phyloP scores from a whole-genome alignment of 2,888 invertebrate genomes.

The Thysanoteuthis rhombus region DNA sequence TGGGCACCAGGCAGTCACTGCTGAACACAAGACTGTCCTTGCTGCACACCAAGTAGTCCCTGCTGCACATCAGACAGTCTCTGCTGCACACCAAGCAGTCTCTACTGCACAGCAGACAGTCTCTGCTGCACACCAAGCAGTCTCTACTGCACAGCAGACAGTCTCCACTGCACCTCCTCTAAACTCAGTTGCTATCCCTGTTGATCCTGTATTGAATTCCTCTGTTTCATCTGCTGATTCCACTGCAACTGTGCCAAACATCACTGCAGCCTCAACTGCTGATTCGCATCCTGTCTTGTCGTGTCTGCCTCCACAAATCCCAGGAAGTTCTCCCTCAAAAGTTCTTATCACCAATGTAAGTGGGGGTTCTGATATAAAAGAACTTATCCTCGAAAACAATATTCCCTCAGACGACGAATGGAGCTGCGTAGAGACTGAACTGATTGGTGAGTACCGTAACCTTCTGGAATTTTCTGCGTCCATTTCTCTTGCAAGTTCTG shows the following conservation, averaged over 20 bases:
- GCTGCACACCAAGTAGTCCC: background rate
- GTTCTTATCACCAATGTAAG: background rate
- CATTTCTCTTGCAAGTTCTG: too few species aligned
- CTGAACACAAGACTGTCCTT: background rate
- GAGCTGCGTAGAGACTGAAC: background rate
- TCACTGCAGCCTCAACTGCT: background rate
- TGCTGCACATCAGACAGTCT: background rate
- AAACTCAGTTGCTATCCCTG: background rate
- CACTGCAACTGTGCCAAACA: background rate
- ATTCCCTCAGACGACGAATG: background rate
- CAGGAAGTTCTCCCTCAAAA: background rate
- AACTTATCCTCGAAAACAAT: background rate
- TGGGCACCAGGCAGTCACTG: background rate
- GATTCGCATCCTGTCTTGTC: background rate
- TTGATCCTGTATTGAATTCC: background rate
- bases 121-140: background rate
- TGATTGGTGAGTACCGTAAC: background rate
- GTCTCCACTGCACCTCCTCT: background rate
- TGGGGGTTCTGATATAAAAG: background rate
- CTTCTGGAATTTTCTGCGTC: too few species aligned
- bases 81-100: background rate
- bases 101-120: background rate
- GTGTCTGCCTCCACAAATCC: background rate
- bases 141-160: background rate
- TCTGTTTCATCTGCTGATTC: background rate